Percentiles rank a stretch among this genome's conserved stretches.
Conservation (phyloP, 1,140 invertebrate species). For the Halesus radiatus region DNA sequence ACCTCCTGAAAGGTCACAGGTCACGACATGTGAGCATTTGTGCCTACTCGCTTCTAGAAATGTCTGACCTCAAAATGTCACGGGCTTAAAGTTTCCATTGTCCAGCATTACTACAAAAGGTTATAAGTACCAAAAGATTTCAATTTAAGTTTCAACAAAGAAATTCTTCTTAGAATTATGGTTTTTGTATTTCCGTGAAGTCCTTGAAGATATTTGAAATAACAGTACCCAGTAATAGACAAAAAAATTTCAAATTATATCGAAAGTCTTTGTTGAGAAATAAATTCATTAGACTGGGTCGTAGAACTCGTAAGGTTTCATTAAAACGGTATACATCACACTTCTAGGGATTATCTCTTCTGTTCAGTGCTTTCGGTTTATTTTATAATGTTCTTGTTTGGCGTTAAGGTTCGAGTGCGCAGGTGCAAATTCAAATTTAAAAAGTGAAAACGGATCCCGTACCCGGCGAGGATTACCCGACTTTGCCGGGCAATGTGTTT, state of each 20-base stretch:
- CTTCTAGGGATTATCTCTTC: too few species aligned
- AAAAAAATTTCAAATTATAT: too few species aligned
- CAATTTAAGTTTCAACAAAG: neutral
- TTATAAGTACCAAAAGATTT: neutral
- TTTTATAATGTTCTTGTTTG: too few species aligned
- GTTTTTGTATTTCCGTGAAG: neutral
- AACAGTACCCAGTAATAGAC: too few species aligned
- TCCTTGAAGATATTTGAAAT: too few species aligned
- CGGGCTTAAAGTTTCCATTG: neutral
- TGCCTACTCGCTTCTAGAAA: neutral
- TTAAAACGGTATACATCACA: too few species aligned
- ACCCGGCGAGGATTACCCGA: conserved; percentile 16
- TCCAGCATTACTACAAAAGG: neutral
- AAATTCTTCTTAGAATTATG: conserved; percentile 10
- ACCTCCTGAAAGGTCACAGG: conserved; percentile 12
- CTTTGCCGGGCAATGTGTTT: conserved; percentile 47
- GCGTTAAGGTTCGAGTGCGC: neutral
- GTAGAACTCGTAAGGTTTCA: too few species aligned
- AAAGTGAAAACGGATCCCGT: conserved; percentile 39
- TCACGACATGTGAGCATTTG: neutral
- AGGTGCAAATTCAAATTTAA: conserved; percentile 40
- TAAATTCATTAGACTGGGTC: too few species aligned
- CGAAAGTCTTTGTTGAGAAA: too few species aligned
- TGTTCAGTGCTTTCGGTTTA: too few species aligned
- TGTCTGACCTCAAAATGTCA: conserved; percentile 5